phyloP scores from a whole-genome alignment of 2,113 vertebrate species.

The Eretmodus cyanostictus region DNA sequence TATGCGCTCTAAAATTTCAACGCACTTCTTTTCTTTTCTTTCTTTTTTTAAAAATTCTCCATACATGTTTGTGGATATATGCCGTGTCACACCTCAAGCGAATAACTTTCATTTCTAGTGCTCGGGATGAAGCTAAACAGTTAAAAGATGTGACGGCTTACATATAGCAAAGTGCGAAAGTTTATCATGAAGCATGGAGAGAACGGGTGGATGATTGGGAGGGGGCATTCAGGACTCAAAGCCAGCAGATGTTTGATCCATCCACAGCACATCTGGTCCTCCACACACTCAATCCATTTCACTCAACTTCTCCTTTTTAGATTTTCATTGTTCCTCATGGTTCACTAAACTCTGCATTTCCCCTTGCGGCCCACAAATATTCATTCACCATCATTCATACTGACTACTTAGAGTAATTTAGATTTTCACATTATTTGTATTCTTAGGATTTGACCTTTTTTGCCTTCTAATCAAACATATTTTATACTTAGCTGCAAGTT shows the following conservation, averaged over 20 bases:
- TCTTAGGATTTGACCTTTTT: background rate
- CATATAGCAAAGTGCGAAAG: constrained; percentile 9
- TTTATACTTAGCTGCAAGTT: background rate
- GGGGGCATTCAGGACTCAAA: constrained; percentile 52
- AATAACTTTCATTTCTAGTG: background rate
- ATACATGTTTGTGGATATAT: background rate
- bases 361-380: constrained; percentile 42
- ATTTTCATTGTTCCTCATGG: constrained; percentile 64
- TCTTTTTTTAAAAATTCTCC: fast-evolving
- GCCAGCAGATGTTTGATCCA: constrained; percentile 63
- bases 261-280: constrained; percentile 59
- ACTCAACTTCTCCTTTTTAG: constrained; percentile 51
- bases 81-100: background rate
- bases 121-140: background rate
- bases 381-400: constrained; percentile 25
- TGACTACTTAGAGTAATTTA: background rate
- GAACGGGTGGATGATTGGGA: constrained; percentile 7
- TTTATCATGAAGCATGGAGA: constrained; percentile 4
- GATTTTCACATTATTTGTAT: background rate
- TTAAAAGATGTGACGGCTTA: background rate
- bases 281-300: constrained; percentile 58
- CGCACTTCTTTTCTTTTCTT: background rate
- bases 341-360: constrained; percentile 52
- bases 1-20: background rate
- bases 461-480: background rate